Conservation (phyloP, 2,888 invertebrate genomes). For the Eupeodes latifasciatus region DNA sequence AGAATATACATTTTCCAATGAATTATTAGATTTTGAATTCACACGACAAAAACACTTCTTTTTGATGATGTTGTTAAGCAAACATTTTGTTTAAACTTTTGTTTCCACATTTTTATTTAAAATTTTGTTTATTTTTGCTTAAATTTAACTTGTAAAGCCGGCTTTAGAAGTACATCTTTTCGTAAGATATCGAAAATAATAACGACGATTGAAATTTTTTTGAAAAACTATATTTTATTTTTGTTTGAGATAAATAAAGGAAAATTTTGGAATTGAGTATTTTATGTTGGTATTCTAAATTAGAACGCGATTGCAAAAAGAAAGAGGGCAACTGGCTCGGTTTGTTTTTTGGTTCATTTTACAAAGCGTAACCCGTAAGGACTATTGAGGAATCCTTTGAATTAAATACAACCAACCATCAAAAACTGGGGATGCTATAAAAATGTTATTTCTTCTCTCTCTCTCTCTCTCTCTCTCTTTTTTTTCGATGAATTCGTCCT, state of each 20-base stretch:
- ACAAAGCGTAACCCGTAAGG: slow-evolving; percentile 72
- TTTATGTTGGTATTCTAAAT: slow-evolving; percentile 8
- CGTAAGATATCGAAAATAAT: not conserved
- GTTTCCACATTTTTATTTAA: slow-evolving; percentile 15
- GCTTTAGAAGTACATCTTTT: not conserved
- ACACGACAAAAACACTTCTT: not conserved
- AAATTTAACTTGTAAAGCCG: not conserved
- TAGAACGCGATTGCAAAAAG: slow-evolving; percentile 69
- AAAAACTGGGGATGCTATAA: slow-evolving; percentile 72
- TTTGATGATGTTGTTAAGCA: not conserved
- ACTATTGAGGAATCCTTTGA: slow-evolving; percentile 64
- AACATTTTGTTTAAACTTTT: not conserved
- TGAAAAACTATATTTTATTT: not conserved
- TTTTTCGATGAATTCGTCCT: slow-evolving; percentile 4
- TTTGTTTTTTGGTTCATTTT: slow-evolving; percentile 68
- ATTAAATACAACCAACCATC: slow-evolving; percentile 42
- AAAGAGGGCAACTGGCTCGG: slow-evolving; percentile 64
- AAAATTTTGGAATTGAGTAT: not conserved
- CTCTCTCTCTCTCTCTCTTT: slow-evolving; percentile 7
- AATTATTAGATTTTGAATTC: not conserved
- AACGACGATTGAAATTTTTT: too few relatives aligned
- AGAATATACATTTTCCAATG: not conserved
- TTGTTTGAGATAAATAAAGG: not conserved
- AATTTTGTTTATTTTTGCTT: not conserved
- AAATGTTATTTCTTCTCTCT: slow-evolving; percentile 21